A percentile compares a stretch with the other conserved stretches of the same genome.
Conservation (phyloP, 2,113 vertebrate genomes). For the Anser cygnoides region DNA sequence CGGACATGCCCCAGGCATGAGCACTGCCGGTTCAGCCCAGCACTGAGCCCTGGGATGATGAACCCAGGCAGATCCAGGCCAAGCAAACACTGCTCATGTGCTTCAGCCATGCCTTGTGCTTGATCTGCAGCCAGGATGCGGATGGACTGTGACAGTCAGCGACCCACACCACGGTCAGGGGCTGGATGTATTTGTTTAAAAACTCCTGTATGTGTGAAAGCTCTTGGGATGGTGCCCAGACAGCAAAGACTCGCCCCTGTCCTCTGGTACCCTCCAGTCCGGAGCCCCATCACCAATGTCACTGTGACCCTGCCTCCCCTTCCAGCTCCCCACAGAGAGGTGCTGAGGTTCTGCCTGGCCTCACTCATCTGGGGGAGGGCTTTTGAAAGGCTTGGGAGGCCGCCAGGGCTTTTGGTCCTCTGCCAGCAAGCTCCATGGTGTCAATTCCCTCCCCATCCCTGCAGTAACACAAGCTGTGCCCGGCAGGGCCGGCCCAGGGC, state of each 20-base stretch:
- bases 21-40: background rate
- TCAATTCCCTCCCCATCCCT: background rate
- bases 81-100: background rate
- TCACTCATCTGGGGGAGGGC: background rate
- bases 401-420: background rate
- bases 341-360: background rate
- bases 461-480: too few relatives aligned
- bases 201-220: background rate
- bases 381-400: background rate
- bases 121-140: background rate
- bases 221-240: background rate
- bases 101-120: rapidly evolving
- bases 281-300: background rate
- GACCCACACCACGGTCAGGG: rapidly evolving
- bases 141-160: background rate
- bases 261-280: background rate
- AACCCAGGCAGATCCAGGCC: background rate
- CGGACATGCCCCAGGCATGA: background rate
- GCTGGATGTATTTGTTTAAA: background rate
- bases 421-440: background rate
- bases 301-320: background rate
- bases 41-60: too few relatives aligned
- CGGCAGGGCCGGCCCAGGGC: too few relatives aligned
- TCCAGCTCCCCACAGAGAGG: background rate
- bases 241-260: background rate